Evolutionary conservation across 2,113 vertebrate species (phyloP), one percentile per base, ranked within the genome.

Genomic region (Amphiprion percula): DNA sequence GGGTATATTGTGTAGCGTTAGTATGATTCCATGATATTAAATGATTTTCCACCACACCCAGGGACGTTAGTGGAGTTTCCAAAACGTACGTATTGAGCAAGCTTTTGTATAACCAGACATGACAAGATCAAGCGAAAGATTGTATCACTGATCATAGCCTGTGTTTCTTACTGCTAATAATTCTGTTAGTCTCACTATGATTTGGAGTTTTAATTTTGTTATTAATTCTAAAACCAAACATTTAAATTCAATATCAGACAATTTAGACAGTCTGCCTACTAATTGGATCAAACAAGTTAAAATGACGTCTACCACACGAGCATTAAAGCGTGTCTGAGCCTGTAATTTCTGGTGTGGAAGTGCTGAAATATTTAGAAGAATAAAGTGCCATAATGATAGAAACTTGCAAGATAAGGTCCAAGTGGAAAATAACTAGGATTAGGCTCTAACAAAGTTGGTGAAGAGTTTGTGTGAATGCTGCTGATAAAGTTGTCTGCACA

Each of bases 361-460:
- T 73, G 79, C 37, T 80, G 72, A 90, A 77, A 83, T 62, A 70
- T 26, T 50, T 14, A 15, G 6, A 8, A n/a, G 47, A 71, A 19
- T 44, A 30, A 65, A 73, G 41, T 39, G 21, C 54, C 68, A 56
- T 46, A 71, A 53, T 61, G 50, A 76, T 69, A 77, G 61, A 68
- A 68, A 68, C 26, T 56, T 58, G 66, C 54, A 24, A 39, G 67
- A 85, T 75, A 68, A 76, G 74, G 46, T 50, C 66, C 30, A 1
- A 54, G 26, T 26, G 61, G 72, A 55, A 46, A 55, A 21, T 16
- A 28, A 21, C 11, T 50, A 62, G 47, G 17, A 33, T 44, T 21
- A 5, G 14, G 21, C 49, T 54, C 14, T 19, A 67, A 76, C 50
- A 30, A 15, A 50, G 59, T 53, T 5, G 33, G 10, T 33, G 33